Base-by-base conservation (phyloP, 2,888 invertebrate genomes). In the Acronicta psi region DNA sequence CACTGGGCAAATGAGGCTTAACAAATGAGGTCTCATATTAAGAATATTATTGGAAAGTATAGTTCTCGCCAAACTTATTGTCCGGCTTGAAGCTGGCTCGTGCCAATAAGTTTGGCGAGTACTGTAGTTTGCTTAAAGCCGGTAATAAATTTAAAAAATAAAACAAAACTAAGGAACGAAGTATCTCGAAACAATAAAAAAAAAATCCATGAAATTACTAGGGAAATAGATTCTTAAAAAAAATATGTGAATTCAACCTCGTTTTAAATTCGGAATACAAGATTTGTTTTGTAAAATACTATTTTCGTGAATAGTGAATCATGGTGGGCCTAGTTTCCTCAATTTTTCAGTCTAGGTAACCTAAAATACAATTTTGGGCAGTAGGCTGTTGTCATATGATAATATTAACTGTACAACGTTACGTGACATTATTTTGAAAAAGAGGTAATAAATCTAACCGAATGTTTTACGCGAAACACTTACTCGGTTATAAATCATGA, bases 351-450 rank as follows among this genome's bases (percentile, higher is more conserved):
- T 16, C 36, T 44, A 58, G 49, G 52, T 43, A 38, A 46, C 57
- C 64, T 69, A 50, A 56, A 66, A 45, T 29, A 0, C 18, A 66
- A 45, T 52, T 2, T 62, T 45, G 52, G 52, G 11, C 52, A 66
- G 37, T 69, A 56, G 41, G 41, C 45, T 14, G 34, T 31, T 53
- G 49, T 63, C 64, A 63, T 40, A 49, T 58, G 57, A 49, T 55
- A 40, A 45, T 37, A 49, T 41, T 52, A 25, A 42, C 16, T 14
- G 7, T 45, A 50, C 29, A 29, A 44, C 36, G 11, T 43, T 54
- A 23, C 20, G 43, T 58, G 25, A 50, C 44, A 49, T 36, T n/a
- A n/a, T 34, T 34, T 67, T 49, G 1, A 34, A 34, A 34, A 34
- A 34, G 34, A 34, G 34, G 34, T 8, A 6, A 34, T 34, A n/a